Base-by-base conservation (phyloP, 1,140 invertebrate species). In the Linepithema humile region DNA sequence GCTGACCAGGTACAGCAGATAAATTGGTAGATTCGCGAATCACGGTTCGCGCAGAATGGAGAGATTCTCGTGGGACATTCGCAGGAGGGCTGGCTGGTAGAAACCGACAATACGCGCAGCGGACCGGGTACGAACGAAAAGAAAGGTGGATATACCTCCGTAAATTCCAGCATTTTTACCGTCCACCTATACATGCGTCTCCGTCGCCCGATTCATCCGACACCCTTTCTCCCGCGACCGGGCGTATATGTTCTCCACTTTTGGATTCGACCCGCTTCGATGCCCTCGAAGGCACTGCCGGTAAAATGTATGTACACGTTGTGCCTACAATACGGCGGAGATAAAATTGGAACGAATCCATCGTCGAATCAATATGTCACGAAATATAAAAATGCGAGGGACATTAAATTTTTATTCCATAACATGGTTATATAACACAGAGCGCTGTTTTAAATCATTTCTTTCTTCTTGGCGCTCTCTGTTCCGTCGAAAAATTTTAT, bases 11-110 rank as follows among this genome's bases (percentile, higher is more conserved):
- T 80, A 80, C 64, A 43, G 64, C 48, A 69, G 35, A 80, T 80
- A 80, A 80, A 80, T 80, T 80, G 75, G 35, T 69, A 80, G 75
- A 80, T 80, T 80, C 64, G 75, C 23, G 75, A 80, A 80, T 80
- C 75, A 80, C 38, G 50, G 48, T 55, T 80, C n/a, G 23, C 29
- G 48, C 55, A 70, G 64, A 80, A 70, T 80, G 48, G 35, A 80
- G 64, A 55, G 64, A 55, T 70, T 69, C 75, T 32, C 75, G 38
- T 70, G 75, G 75, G 75, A 80, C 26, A 40, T 70, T 70, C 50
- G 64, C 55, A 80, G 75, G 75, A 77, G 59, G 29, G 59, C 48
- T n/a, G 48, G 75, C 17, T 38, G 35, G 23, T 55, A 20, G 60
- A 53, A 48, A 20, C 12, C 35, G 48, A 70, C 75, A 80, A 77